These are phyloP conservation scores for Operophtera brumata DNA, from an alignment of 2,888 invertebrate species.

Conservation along the genomic window DNA sequence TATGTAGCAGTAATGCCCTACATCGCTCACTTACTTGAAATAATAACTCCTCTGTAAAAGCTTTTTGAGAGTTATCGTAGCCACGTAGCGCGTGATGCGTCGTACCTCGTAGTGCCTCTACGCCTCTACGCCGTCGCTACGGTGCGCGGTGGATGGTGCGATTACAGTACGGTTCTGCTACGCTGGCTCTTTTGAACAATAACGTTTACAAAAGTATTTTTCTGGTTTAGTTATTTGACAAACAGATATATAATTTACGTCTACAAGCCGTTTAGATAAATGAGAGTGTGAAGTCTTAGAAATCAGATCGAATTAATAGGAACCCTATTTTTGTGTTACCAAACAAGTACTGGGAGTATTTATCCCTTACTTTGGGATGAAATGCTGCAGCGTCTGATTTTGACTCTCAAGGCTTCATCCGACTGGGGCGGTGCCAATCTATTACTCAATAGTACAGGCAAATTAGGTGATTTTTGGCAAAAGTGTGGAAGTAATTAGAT, in stretches of 20 bases:
- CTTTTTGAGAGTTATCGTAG: background rate
- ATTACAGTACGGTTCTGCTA: background rate
- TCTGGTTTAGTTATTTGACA: slow-evolving; percentile 7
- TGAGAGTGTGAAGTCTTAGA: background rate
- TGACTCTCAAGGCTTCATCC: too few species aligned
- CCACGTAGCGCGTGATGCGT: background rate
- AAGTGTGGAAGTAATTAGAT: too few species aligned
- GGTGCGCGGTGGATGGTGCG: background rate
- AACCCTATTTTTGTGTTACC: too few species aligned
- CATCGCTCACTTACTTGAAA: background rate
- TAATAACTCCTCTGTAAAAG: background rate
- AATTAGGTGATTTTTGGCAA: too few species aligned
- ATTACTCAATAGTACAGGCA: too few species aligned
- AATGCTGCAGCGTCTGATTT: too few species aligned
- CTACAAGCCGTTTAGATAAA: slow-evolving; percentile 4
- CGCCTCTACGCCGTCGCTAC: background rate
- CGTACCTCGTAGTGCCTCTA: background rate
- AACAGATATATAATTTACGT: slow-evolving; percentile 1
- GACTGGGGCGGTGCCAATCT: too few species aligned
- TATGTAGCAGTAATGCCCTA: background rate
- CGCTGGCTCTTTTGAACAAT: background rate
- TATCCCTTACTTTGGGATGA: too few species aligned
- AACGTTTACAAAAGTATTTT: background rate
- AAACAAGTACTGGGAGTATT: too few species aligned
- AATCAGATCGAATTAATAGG: background rate